These are phyloP conservation scores for Lycodopsis pacificus DNA, from an alignment of 2,797 vertebrate genomes.

Conservation along the genomic window DNA sequence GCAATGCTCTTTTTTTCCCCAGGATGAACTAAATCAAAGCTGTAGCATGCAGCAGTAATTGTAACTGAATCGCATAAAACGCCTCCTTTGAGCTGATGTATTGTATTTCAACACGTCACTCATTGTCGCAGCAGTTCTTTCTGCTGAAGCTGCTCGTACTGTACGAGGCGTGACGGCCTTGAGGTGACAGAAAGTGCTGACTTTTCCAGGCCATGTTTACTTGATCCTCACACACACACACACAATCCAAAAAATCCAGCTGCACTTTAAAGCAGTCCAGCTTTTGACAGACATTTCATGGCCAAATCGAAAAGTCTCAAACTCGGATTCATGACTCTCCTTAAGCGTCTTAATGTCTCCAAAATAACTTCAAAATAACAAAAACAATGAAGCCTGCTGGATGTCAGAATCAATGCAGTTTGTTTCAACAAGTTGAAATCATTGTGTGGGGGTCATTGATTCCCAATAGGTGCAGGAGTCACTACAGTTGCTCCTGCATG, in stretches of 20 bases:
- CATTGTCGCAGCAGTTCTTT: conserved; percentile 52
- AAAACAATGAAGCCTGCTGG: conserved; percentile 51
- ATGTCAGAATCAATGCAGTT: conserved; percentile 66
- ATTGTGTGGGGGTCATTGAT: conserved; percentile 69
- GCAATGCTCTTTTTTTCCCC: not conserved
- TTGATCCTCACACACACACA: conserved; percentile 51
- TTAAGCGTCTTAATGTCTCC: conserved; percentile 21
- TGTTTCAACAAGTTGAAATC: conserved; percentile 65
- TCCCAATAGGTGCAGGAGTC: conserved; percentile 57
- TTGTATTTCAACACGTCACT: conserved; percentile 61
- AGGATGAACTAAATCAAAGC: conserved; percentile 33
- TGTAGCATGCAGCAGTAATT: conserved; percentile 34
- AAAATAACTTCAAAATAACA: conserved; percentile 45
- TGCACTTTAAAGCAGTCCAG: conserved; percentile 4
- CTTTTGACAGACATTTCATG: conserved; percentile 16
- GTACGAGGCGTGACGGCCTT: conserved; percentile 20
- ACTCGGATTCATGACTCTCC: conserved; percentile 41
- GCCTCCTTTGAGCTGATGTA: conserved; percentile 46
- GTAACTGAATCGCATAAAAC: conserved; percentile 46
- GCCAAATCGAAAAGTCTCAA: conserved; percentile 25
- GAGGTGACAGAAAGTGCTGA: conserved; percentile 65
- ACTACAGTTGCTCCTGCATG: conserved; percentile 45
- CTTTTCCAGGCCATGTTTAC: conserved; percentile 55
- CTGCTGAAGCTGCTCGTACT: conserved; percentile 54
- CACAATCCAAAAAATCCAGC: not conserved